Base-by-base conservation (phyloP, 2,113 vertebrate genomes). In the Periophthalmodon schlosseri region DNA sequence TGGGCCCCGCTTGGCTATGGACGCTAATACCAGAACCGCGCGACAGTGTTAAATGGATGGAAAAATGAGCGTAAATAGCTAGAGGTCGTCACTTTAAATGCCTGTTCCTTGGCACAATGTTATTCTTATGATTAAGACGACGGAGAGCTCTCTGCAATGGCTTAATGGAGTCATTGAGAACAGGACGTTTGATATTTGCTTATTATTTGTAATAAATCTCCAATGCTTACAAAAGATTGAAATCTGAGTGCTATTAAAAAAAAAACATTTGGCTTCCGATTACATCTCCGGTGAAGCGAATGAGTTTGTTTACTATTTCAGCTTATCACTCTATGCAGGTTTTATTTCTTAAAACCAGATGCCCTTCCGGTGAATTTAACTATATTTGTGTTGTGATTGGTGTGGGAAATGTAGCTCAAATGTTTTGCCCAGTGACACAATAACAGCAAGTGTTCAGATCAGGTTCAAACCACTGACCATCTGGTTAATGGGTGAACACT, bases 181-280 rank as follows among this genome's bases (percentile, higher is more conserved):
- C 80, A 72, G 74, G 70, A 70, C 74, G 66, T 69, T 65, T 58
- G 20, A 68, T 76, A 81, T 91, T 88, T 86, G 77, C 85, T 80
- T 63, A 82, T 84, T 65, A 73, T 80, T 83, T 68, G 24, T 76
- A 33, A 80, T 69, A 73, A 74, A 82, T 84, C 67, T 47, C 49
- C 14, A 69, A 80, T 78, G 70, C 82, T 82, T 61, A 58, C 69
- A 56, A 77, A 73, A 47, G 69, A 72, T 58, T 90, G 74, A 83
- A 86, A 86, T 88, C 74, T 78, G 49, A 75, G 71, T 74, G 34
- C 81, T 80, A 82, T 87, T 80, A 86, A 82, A 79, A 60, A 82
- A 79, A 28, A 49, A 74, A 76, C 1, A 67, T 79, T 81, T 66
- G 57, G 28, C 52, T 5, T 2, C 54, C 28, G 16, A 13, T 24